Percentiles rank a stretch among this genome's conserved stretches.
phyloP scores from a whole-genome alignment of 2,888 invertebrate genomes.

The Homarus gammarus region DNA sequence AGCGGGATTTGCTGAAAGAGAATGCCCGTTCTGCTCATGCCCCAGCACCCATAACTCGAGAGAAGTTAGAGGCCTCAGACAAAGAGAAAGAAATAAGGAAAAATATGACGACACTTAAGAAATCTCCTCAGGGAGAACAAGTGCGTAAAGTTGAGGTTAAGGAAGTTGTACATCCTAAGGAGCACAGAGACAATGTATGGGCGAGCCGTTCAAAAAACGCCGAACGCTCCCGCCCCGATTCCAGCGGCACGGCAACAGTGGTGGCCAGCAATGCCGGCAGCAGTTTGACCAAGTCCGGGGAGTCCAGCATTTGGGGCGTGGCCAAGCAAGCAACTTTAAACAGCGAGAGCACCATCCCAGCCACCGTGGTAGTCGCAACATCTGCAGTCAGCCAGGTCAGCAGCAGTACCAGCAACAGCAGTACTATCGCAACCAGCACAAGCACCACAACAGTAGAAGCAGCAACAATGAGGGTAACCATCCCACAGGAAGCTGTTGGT shows the following conservation, averaged over 20 bases:
- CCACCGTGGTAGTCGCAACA: constrained; percentile 38
- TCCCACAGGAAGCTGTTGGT: constrained; percentile 21
- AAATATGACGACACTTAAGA: constrained; percentile 75
- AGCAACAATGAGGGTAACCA: constrained; percentile 28
- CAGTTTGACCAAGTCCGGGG: constrained; percentile 66
- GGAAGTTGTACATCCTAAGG: constrained; percentile 55
- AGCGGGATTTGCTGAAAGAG: constrained; percentile 37
- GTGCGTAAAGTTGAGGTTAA: constrained; percentile 58
- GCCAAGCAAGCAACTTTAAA: constrained; percentile 48
- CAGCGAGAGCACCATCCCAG: constrained; percentile 57
- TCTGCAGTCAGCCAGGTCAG: constrained; percentile 43
- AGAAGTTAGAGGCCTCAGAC: constrained; percentile 82
- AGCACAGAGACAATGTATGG: constrained; percentile 68
- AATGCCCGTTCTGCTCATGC: constrained; percentile 77
- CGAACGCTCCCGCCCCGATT: constrained; percentile 76
- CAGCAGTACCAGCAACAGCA: constrained; percentile 51
- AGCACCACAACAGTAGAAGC: constrained; percentile 46
- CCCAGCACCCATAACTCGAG: constrained; percentile 84
- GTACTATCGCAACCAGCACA: constrained; percentile 47
- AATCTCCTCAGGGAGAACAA: constrained; percentile 59
- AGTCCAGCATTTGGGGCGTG: constrained; percentile 69
- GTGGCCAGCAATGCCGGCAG: constrained; percentile 54
- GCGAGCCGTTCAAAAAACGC: constrained; percentile 75
- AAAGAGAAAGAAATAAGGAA: constrained; percentile 76
- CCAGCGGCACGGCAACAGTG: constrained; percentile 69